Percentiles rank a stretch among this genome's conserved stretches.
phyloP scores from a whole-genome alignment of 2,888 invertebrate genomes.

The Aelia acuminata region DNA sequence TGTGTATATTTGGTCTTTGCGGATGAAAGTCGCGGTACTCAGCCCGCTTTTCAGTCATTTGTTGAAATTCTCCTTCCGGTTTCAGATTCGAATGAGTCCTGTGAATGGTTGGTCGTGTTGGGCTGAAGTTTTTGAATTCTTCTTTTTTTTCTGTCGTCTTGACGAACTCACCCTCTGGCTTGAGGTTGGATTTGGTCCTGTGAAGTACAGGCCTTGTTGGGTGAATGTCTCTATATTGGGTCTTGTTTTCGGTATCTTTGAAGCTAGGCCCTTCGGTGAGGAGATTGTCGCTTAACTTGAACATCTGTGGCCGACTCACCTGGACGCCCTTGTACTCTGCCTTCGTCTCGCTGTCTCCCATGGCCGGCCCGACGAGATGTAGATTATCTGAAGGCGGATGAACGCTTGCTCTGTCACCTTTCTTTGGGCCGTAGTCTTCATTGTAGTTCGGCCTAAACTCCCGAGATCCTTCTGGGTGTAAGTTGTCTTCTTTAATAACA shows the following conservation, averaged over 20 bases:
- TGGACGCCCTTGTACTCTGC: slow-evolving; percentile 64
- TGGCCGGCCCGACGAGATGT: slow-evolving; percentile 53
- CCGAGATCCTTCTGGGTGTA: slow-evolving; percentile 48
- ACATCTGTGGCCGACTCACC: slow-evolving; percentile 59
- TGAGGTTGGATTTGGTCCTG: slow-evolving; percentile 63
- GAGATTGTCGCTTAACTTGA: slow-evolving; percentile 61
- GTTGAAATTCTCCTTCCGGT: slow-evolving; percentile 64
- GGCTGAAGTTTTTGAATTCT: slow-evolving; percentile 61
- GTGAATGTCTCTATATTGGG: slow-evolving; percentile 64
- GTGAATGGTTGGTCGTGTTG: slow-evolving; percentile 59
- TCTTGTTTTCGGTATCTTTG: slow-evolving; percentile 61
- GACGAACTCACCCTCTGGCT: slow-evolving; percentile 64
- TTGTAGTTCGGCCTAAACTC: slow-evolving; percentile 60
- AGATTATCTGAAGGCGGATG: slow-evolving; percentile 43
- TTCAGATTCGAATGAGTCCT: slow-evolving; percentile 57
- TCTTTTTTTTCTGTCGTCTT: slow-evolving; percentile 61
- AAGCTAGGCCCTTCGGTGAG: slow-evolving; percentile 63
- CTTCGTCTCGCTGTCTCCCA: slow-evolving; percentile 57
- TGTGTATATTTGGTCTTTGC: slow-evolving; percentile 61
- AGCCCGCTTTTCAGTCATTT: slow-evolving; percentile 62
- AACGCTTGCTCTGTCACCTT: background rate
- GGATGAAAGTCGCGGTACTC: slow-evolving; percentile 65
- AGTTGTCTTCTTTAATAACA: background rate
- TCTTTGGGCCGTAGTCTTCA: slow-evolving; percentile 40
- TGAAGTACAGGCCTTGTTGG: slow-evolving; percentile 63